Evolutionary conservation across 2,113 vertebrate species (phyloP).

Genomic region (Nothoprocta pentlandii): DNA sequence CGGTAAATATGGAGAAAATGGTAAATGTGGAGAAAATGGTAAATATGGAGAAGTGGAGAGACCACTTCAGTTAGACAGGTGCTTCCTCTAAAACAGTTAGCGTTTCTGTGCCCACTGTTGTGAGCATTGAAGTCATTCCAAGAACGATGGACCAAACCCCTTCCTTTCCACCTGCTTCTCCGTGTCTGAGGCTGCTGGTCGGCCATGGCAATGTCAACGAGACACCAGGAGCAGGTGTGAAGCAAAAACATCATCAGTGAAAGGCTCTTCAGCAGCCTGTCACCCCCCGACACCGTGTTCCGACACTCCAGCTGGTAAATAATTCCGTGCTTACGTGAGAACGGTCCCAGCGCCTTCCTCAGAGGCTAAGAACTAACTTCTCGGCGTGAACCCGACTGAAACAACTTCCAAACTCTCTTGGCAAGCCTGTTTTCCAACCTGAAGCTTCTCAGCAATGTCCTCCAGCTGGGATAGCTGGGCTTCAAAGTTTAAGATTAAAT

Average conservation of each 20-base stretch:
- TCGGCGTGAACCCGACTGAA: too few relatives aligned
- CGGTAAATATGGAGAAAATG: too few relatives aligned
- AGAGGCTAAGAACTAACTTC: neutral
- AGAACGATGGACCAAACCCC: neutral
- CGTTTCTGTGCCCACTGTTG: neutral
- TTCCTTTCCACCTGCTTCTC: neutral
- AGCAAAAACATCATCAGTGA: fast-evolving
- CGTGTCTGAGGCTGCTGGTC: fast-evolving
- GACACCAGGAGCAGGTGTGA: neutral
- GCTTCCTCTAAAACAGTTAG: neutral
- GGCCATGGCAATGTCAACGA: neutral
- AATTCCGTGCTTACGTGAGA: neutral
- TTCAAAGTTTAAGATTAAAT: neutral
- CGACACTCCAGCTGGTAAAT: neutral
- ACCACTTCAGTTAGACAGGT: too few relatives aligned
- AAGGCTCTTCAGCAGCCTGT: neutral
- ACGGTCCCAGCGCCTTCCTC: neutral
- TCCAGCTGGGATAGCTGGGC: neutral
- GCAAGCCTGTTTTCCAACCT: neutral
- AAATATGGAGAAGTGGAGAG: too few relatives aligned
- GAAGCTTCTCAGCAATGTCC: neutral
- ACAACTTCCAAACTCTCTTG: neutral
- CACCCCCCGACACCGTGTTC: neutral
- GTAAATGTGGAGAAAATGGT: too few relatives aligned
- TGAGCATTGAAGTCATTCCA: neutral